These are phyloP conservation scores for Coreius guichenoti DNA, from an alignment of 2,797 vertebrate genomes.

Conservation along the genomic window DNA sequence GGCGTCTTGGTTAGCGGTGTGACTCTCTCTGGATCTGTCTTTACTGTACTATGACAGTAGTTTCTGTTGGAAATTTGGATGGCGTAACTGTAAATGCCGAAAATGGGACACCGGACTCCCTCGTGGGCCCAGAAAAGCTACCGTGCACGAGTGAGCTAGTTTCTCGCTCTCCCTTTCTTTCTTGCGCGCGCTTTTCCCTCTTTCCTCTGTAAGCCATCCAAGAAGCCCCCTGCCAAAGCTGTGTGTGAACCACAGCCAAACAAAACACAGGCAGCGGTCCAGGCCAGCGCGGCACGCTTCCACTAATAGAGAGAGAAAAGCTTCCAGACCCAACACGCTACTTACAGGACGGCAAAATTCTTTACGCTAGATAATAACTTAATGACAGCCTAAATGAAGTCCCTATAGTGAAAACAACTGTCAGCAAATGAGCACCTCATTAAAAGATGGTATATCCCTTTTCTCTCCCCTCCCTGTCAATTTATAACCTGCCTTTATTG, in stretches of 20 bases:
- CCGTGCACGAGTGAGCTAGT: constrained; percentile 76
- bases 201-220: constrained; percentile 85
- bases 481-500: constrained; percentile 59
- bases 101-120: constrained; percentile 62
- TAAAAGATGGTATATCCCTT: constrained; percentile 65
- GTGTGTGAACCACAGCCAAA: constrained; percentile 88
- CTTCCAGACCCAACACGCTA: constrained; percentile 69
- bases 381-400: constrained; percentile 68
- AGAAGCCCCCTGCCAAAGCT: constrained; percentile 84
- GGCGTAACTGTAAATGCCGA: constrained; percentile 62
- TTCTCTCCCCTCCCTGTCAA: constrained; percentile 30
- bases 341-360: constrained; percentile 70
- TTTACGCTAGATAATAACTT: constrained; percentile 72
- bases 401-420: constrained; percentile 67
- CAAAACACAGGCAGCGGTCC: constrained; percentile 91
- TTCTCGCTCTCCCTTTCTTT: constrained; percentile 74
- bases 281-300: constrained; percentile 86
- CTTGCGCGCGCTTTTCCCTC: constrained; percentile 63
- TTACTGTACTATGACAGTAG: constrained; percentile 62
- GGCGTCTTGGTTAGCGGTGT: constrained; percentile 43
- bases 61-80: constrained; percentile 62
- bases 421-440: constrained; percentile 71
- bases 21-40: constrained; percentile 51
- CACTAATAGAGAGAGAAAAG: constrained; percentile 87
- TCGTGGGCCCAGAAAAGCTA: constrained; percentile 82